Base-by-base conservation (phyloP, 2,888 invertebrate species). In the Mantis religiosa region DNA sequence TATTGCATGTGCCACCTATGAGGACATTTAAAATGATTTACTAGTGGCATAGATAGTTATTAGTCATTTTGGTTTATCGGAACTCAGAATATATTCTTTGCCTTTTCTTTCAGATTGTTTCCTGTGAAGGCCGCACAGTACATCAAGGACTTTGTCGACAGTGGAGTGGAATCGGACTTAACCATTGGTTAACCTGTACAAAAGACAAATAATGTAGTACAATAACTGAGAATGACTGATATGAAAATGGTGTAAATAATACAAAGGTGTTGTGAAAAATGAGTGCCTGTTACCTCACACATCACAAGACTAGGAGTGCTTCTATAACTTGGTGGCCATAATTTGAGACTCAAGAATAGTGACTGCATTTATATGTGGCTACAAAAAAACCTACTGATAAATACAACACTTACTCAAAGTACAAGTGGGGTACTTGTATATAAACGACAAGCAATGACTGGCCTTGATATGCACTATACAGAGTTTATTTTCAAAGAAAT, bases 71-170 rank as follows among this genome's bases (percentile, higher is more conserved):
- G 30, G 2, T 34, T 7, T 34, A 34, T 34, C 12, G 12, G 41
- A 41, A 12, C 41, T 41, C 41, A 41, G 4, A 0, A 12, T 41
- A 7, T 34, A 34, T 34, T 34, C 34, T 7, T 41, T 12, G 12
- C 41, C 12, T 12, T 41, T 9, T 41, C 6, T 41, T 41, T 93
- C 92, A 95, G 96, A 92, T 91, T 94, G 82, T 92, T 96, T 20
- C 96, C 96, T 0, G 92, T 92, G 41, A 93, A 94, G 89, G 94
- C 95, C 4, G 93, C 94, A 71, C 91, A 94, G 7, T 92, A 94
- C 90, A 89, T 96, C 0, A 94, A 94, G 91, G 96, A 96, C 92
- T 96, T 96, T 92, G 90, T 96, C 71, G 96, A 95, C 91, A 94
- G 95, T 14, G 96, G 96, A 30, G 93, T 96, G 6, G 95, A 96